A percentile compares a stretch with the other conserved stretches of the same genome.
Evolutionary conservation across 1,140 invertebrate species (phyloP).

Genomic region (Dendrolimus kikuchii): DNA sequence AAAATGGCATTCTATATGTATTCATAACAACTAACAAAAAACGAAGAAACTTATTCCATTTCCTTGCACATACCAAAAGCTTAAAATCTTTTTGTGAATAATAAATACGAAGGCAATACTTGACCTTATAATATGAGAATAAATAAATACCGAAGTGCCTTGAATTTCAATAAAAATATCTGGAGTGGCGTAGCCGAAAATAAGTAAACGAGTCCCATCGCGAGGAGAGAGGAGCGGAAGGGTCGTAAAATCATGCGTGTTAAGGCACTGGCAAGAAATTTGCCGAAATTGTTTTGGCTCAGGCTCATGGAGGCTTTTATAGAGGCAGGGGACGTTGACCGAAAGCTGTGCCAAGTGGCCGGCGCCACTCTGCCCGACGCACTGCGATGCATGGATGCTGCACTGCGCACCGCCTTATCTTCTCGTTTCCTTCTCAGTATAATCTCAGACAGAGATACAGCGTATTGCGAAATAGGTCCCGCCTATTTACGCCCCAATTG

Average conservation of each 20-base stretch:
- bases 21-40: too few relatives aligned
- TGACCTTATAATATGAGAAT: conserved; percentile 27
- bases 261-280: conserved; percentile 59
- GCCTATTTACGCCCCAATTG: conserved; percentile 10
- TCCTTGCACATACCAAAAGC: too few relatives aligned
- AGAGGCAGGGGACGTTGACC: conserved; percentile 55
- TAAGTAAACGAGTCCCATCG: conserved; percentile 39
- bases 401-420: conserved; percentile 60
- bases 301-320: conserved; percentile 59
- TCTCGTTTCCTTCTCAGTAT: conserved; percentile 39
- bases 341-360: conserved; percentile 56
- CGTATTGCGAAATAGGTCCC: conserved; percentile 50
- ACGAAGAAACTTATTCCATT: too few relatives aligned
- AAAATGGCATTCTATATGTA: too few relatives aligned
- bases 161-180: conserved; percentile 39
- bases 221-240: conserved; percentile 22
- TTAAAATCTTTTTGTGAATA: too few relatives aligned
- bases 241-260: conserved; percentile 57
- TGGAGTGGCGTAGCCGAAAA: conserved; percentile 17
- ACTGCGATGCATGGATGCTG: conserved; percentile 50
- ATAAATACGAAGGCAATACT: conserved; percentile 17
- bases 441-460: conserved; percentile 48
- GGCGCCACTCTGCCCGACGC: conserved; percentile 59
- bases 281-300: conserved; percentile 67
- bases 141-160: conserved; percentile 27